These are phyloP conservation scores for Philereme vetulata DNA, from an alignment of 2,888 invertebrate species.

Conservation along the genomic window DNA sequence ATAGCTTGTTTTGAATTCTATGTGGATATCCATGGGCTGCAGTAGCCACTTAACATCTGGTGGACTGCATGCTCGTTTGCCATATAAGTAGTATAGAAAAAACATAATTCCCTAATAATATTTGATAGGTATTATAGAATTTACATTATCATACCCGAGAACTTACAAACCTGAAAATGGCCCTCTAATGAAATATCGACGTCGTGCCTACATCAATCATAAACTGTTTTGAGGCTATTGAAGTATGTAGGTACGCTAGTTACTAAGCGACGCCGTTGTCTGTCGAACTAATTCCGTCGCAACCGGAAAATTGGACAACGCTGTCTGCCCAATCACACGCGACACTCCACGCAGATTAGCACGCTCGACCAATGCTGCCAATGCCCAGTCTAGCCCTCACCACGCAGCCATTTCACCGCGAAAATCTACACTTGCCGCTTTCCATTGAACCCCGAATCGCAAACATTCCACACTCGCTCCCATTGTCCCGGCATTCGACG, in stretches of 20 bases:
- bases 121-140: background rate
- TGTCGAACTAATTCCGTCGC: conserved; percentile 70
- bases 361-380: conserved; percentile 71
- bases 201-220: conserved; percentile 33
- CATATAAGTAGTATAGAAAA: too few relatives aligned
- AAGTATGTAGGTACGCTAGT: conserved; percentile 56
- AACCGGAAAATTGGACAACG: conserved; percentile 81
- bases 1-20: too few relatives aligned
- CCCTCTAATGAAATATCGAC: conserved; percentile 29
- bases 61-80: too few relatives aligned
- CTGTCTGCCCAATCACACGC: conserved; percentile 80
- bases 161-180: conserved; percentile 18
- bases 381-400: conserved; percentile 60
- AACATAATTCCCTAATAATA: too few relatives aligned
- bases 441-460: conserved; percentile 66
- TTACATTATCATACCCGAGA: conserved; percentile 11
- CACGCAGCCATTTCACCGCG: conserved; percentile 51
- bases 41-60: too few relatives aligned
- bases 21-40: too few relatives aligned
- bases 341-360: conserved; percentile 82
- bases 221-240: conserved; percentile 43
- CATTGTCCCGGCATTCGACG: conserved; percentile 65
- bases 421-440: conserved; percentile 64
- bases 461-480: conserved; percentile 44
- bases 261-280: conserved; percentile 68